Evolutionary conservation across 2,797 vertebrate species (phyloP), one percentile per base, ranked within the genome.

Genomic region (Scolopax rusticola): DNA sequence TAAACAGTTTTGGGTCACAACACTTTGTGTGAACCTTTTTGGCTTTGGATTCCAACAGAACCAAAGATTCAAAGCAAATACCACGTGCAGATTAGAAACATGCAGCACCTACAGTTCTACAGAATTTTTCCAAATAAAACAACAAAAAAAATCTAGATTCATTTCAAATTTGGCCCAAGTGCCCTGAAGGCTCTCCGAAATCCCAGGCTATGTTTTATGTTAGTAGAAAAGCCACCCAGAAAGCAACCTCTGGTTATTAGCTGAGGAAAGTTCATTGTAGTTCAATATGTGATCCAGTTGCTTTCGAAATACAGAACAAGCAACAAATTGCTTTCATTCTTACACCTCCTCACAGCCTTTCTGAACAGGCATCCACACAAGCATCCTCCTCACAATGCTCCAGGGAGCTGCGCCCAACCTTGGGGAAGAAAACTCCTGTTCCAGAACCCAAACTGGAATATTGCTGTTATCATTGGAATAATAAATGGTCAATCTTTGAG

Each of bases 1-100:
- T 90, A 87, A 94, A 89, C 51, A 84, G 96, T 96, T 97, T 90
- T 90, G 95, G 96, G 96, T 97, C 96, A 96, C 84, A 93, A 96
- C 86, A 68, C 17, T 92, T 84, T 61, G 94, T 5, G 0, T 95
- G 95, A 97, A 97, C 94, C 92, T 69, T 94, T 43, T 57, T 87
- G 86, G 78, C 68, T 97, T 40, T 0, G 10, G 75, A 89, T 92
- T 94, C 95, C 93, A 61, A 6, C 1, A 3, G 71, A 60, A 56
- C 71, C 78, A 77, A 96, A 80, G 86, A 93, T 20, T 77, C 86
- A 67, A 87, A 92, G 90, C 57, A 96, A 94, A 89, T 43, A 80
- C 56, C 96, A 95, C 90, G 79, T 3, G 12, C 28, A 85, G 86
- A 89, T 32, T 87, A 15, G 64, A 94, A 96, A 94, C 87, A 80